Evolutionary conservation across 2,888 invertebrate genomes (phyloP), one percentile per base, ranked within the genome.

Genomic region (Oscheius onirici): DNA sequence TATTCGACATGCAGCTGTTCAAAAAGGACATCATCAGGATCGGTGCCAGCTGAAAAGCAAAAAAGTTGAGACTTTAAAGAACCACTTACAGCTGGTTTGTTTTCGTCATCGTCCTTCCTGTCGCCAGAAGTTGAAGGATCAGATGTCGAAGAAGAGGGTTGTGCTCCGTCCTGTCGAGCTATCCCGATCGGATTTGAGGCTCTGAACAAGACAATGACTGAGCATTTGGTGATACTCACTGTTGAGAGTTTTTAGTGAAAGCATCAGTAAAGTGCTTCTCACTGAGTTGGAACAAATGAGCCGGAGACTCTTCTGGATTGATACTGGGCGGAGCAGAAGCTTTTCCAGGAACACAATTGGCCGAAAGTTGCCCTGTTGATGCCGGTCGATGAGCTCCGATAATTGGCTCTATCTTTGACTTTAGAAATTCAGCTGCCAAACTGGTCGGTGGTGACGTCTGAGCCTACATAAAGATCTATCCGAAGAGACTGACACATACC

Each of bases 21-120:
- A 86, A 75, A 71, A 83, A 86, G 54, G 84, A 84, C 76, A 85
- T 81, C 85, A 85, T 85, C 60, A 81, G 73, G 66, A 80, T 80
- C 41, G 82, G 80, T 40, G 82, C 82, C 57, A 82, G 71, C 82
- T 82, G 76, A 72, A 81, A 72, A 46, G 3, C 22, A 26, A 28
- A 46, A 46, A 46, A 10, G 26, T n/a, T 6, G n/a, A 26, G 2
- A 61, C 11, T 24, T 26, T 43, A 8, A 8, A 20, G 5, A 34
- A 34, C 13, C 6, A 2, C 78, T 72, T 68, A 80, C 80, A 60
- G 80, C 80, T 49, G 80, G 81, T 65, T 73, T 78, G 34, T 76
- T 75, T 15, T 78, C 79, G 5, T 73, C 77, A 3, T 69, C 58
- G 2, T 66, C 55, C n/a, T 52, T 66, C n/a, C 54, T 66, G 8